Evolutionary conservation across 2,888 invertebrate genomes (phyloP).

Genomic region (Keiferia lycopersicella): DNA sequence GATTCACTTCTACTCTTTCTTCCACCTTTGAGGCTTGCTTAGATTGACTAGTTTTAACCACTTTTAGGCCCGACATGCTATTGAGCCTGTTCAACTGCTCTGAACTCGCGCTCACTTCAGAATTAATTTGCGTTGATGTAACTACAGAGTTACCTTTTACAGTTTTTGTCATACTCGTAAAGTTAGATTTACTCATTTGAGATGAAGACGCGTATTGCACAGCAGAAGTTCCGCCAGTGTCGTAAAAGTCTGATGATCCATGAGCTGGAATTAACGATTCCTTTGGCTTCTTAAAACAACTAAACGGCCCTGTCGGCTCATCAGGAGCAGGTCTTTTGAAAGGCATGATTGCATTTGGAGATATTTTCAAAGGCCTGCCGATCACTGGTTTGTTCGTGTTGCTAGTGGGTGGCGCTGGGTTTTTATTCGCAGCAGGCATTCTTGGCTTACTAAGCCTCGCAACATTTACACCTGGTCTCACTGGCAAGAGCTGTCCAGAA

Average conservation of each 20-base stretch:
- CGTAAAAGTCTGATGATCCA: slow-evolving; percentile 46
- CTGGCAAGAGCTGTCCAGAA: slow-evolving; percentile 46
- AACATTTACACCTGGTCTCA: slow-evolving; percentile 45
- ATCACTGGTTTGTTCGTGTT: slow-evolving; percentile 40
- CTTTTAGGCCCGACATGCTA: slow-evolving; percentile 60
- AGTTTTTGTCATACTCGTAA: slow-evolving; percentile 56
- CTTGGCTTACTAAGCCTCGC: slow-evolving; percentile 49
- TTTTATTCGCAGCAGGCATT: slow-evolving; percentile 45
- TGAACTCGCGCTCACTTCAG: slow-evolving; percentile 56
- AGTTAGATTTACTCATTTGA: slow-evolving; percentile 56
- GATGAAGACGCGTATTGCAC: slow-evolving; percentile 54
- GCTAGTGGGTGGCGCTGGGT: slow-evolving; percentile 37
- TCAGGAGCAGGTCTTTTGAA: slow-evolving; percentile 50
- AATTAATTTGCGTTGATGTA: slow-evolving; percentile 60
- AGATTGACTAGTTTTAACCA: slow-evolving; percentile 59
- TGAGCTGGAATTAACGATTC: slow-evolving; percentile 63
- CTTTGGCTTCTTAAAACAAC: slow-evolving; percentile 71
- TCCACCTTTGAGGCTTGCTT: slow-evolving; percentile 58
- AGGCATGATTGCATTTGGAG: slow-evolving; percentile 51
- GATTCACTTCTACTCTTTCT: slow-evolving; percentile 56
- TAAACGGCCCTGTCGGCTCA: slow-evolving; percentile 56
- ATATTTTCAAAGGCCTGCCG: slow-evolving; percentile 58
- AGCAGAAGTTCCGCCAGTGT: slow-evolving; percentile 39
- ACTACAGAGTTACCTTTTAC: slow-evolving; percentile 59
- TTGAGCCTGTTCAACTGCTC: slow-evolving; percentile 61